A percentile compares a stretch with the other conserved stretches of the same genome.
These are phyloP conservation scores for Takifugu flavidus DNA, from an alignment of 2,113 vertebrate species.

Conservation along the genomic window DNA sequence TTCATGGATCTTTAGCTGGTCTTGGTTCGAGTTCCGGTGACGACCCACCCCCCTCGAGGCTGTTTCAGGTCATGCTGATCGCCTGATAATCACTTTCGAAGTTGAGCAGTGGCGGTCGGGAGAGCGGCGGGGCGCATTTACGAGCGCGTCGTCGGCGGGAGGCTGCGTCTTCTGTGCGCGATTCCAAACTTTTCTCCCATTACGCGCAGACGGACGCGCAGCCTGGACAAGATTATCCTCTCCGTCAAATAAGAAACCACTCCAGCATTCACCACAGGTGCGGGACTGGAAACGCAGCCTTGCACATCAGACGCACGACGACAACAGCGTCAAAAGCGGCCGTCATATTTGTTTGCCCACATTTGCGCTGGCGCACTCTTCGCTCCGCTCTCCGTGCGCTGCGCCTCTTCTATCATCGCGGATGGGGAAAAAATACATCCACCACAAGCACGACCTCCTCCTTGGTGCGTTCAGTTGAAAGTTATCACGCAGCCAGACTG, in stretches of 20 bases:
- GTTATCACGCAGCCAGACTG: constrained; percentile 11
- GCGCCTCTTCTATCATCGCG: not conserved
- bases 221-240: constrained; percentile 5
- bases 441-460: not conserved
- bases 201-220: constrained; percentile 51
- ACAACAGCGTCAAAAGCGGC: constrained; percentile 12
- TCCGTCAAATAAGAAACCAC: too few species aligned
- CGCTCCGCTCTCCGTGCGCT: constrained; percentile 15
- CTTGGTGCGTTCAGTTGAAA: constrained; percentile 29
- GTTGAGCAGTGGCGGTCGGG: constrained; percentile 1
- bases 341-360: constrained; percentile 47
- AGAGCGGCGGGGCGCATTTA: constrained; percentile 24
- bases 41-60: not conserved
- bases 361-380: constrained; percentile 31
- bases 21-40: constrained; percentile 28
- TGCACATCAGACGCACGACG: not conserved
- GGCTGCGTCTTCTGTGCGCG: constrained; percentile 50
- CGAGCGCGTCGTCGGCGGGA: constrained; percentile 20
- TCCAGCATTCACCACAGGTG: not conserved
- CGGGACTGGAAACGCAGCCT: constrained; percentile 1
- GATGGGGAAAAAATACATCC: constrained; percentile 21
- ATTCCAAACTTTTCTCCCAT: constrained; percentile 72
- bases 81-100: constrained; percentile 31
- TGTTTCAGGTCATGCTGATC: constrained; percentile 57
- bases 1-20: constrained; percentile 30